Percentiles rank a stretch among this genome's conserved stretches.
Evolutionary conservation across 1,140 invertebrate genomes (phyloP).

Genomic region (Drosophila persimilis): DNA sequence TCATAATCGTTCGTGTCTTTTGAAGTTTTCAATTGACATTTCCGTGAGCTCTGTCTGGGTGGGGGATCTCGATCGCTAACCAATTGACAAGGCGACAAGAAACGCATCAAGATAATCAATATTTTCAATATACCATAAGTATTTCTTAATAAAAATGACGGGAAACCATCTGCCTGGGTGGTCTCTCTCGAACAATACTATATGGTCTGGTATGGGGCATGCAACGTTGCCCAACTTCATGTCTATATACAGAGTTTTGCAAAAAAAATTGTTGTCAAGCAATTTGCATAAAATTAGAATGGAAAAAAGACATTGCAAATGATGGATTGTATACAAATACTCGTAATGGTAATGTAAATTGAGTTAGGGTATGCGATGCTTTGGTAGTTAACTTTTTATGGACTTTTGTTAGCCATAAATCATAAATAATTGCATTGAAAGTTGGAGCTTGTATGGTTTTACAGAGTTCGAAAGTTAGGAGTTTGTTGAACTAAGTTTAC

Average conservation of each 20-base stretch:
- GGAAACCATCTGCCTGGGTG: slow-evolving; percentile 5
- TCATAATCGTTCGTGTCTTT: slow-evolving; percentile 43
- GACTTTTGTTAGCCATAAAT: too few species aligned
- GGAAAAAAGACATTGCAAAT: not conserved
- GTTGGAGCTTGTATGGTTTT: too few species aligned
- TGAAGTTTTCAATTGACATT: slow-evolving; percentile 44
- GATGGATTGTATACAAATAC: not conserved
- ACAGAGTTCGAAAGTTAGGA: too few species aligned
- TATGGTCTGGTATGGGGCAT: not conserved
- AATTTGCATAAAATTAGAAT: slow-evolving; percentile 39
- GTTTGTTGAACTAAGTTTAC: too few species aligned
- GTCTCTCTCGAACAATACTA: not conserved
- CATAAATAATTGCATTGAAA: too few species aligned
- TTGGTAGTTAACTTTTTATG: too few species aligned
- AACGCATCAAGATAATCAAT: slow-evolving; percentile 23
- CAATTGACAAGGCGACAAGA: slow-evolving; percentile 28
- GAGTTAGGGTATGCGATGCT: too few species aligned
- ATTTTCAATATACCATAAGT: too few species aligned
- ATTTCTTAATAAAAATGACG: not conserved
- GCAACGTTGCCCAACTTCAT: slow-evolving; percentile 10
- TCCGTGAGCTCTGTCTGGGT: slow-evolving; percentile 9
- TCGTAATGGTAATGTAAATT: too few species aligned
- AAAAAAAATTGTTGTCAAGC: slow-evolving; percentile 15
- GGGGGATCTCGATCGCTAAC: slow-evolving; percentile 12
- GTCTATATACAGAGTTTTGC: slow-evolving; percentile 10